A percentile compares a stretch with the other conserved stretches of the same genome.
Evolutionary conservation across 2,797 vertebrate species (phyloP).

Genomic region (Xenopus petersii): DNA sequence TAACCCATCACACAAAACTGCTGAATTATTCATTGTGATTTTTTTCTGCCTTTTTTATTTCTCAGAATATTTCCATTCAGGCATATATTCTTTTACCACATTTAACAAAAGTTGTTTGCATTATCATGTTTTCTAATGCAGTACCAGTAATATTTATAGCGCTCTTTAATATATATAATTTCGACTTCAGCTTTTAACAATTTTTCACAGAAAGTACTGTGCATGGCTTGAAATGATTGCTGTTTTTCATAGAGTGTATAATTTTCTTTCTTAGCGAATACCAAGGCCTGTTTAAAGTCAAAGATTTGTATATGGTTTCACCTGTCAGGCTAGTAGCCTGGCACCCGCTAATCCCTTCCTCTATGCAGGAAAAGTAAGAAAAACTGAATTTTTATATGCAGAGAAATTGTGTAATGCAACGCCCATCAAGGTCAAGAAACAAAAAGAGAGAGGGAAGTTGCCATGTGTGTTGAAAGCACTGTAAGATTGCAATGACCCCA

Average conservation of each 20-base stretch:
- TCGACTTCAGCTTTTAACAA: neutral
- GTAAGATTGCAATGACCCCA: too few relatives aligned
- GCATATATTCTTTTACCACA: slow-evolving; percentile 19
- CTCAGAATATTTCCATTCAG: neutral
- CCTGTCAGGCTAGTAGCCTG: too few relatives aligned
- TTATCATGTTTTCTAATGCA: neutral
- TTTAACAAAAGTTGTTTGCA: neutral
- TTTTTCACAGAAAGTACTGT: neutral
- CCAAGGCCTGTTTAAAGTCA: too few relatives aligned
- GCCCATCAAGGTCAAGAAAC: too few relatives aligned
- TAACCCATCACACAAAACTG: slow-evolving; percentile 7
- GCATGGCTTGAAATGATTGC: neutral
- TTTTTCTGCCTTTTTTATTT: neutral
- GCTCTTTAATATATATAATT: neutral
- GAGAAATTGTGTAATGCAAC: too few relatives aligned
- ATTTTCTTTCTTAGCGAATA: neutral
- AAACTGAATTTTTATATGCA: too few relatives aligned
- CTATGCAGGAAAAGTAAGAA: too few relatives aligned
- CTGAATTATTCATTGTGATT: slow-evolving; percentile 17
- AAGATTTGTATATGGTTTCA: too few relatives aligned
- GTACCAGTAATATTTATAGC: slow-evolving; percentile 1
- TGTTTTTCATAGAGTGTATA: neutral
- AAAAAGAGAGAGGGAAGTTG: too few relatives aligned
- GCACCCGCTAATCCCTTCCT: too few relatives aligned
- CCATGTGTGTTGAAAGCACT: too few relatives aligned